These are phyloP conservation scores for Syrphus vitripennis DNA, from an alignment of 2,888 invertebrate genomes.

Conservation along the genomic window DNA sequence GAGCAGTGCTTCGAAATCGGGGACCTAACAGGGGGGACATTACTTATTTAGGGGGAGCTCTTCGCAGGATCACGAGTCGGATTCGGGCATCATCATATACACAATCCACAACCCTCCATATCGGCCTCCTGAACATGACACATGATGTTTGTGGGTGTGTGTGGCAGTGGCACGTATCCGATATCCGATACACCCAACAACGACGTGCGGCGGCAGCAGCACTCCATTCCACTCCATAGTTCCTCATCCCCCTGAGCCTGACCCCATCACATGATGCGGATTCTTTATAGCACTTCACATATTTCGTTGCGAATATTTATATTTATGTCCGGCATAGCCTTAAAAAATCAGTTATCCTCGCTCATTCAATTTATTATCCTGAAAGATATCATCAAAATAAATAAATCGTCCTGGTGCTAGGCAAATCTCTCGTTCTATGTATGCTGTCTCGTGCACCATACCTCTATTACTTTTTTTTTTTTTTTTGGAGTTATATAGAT, in stretches of 20 bases:
- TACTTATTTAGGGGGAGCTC: constrained; percentile 67
- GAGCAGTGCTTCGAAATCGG: constrained; percentile 35
- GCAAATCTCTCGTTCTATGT: constrained; percentile 56
- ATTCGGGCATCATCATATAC: not conserved
- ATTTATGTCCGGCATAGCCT: constrained; percentile 71
- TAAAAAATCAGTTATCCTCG: constrained; percentile 71
- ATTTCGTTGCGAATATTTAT: constrained; percentile 71
- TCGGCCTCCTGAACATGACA: constrained; percentile 55
- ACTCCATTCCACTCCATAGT: not conserved
- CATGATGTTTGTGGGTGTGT: constrained; percentile 45
- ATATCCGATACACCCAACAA: constrained; percentile 36
- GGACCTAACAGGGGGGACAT: constrained; percentile 53
- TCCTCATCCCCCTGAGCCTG: constrained; percentile 16
- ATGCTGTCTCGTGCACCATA: not conserved
- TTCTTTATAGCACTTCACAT: constrained; percentile 71
- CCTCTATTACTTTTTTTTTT: not conserved
- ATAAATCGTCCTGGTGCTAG: constrained; percentile 72
- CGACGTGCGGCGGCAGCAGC: constrained; percentile 44
- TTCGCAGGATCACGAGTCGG: not conserved
- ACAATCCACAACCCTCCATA: not conserved
- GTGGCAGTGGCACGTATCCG: constrained; percentile 62
- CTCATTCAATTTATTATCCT: constrained; percentile 73
- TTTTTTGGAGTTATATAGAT: not conserved
- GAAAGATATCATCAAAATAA: constrained; percentile 73
- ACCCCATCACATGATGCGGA: constrained; percentile 63